phyloP scores from a whole-genome alignment of 2,113 vertebrate genomes.

The Perognathus longimembris region DNA sequence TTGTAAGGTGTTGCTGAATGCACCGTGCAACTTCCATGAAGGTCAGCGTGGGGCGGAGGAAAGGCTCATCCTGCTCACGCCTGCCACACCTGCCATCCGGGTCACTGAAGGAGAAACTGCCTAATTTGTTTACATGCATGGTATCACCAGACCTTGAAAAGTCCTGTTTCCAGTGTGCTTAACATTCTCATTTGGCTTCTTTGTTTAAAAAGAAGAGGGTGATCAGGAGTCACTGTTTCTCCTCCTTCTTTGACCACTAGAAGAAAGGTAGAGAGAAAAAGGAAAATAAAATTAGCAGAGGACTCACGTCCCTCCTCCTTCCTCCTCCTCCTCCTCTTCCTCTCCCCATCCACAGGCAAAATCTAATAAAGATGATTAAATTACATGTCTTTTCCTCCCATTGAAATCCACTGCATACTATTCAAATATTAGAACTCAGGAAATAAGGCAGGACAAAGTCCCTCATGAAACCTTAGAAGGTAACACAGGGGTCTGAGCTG shows the following conservation, averaged over 20 bases:
- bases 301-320: constrained; percentile 72
- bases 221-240: constrained; percentile 5
- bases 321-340: constrained; percentile 30
- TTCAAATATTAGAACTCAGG: constrained; percentile 92
- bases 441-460: constrained; percentile 94
- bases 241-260: constrained; percentile 55
- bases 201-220: not conserved
- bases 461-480: constrained; percentile 94
- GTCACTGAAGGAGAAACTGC: not conserved
- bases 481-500: constrained; percentile 88
- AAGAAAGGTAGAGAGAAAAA: constrained; percentile 70
- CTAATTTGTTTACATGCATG: not conserved
- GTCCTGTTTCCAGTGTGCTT: not conserved
- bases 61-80: not conserved
- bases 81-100: not conserved
- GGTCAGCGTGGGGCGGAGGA: not conserved
- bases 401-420: constrained; percentile 85
- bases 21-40: not conserved
- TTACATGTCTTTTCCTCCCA: constrained; percentile 89
- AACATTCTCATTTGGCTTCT: constrained; percentile 31
- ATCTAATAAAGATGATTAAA: constrained; percentile 92
- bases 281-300: constrained; percentile 71
- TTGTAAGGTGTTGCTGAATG: not conserved
- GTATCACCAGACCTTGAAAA: constrained; percentile 1
- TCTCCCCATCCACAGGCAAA: constrained; percentile 78